phyloP scores from a whole-genome alignment of 2,888 invertebrate species.

The Alloplasta piceator region DNA sequence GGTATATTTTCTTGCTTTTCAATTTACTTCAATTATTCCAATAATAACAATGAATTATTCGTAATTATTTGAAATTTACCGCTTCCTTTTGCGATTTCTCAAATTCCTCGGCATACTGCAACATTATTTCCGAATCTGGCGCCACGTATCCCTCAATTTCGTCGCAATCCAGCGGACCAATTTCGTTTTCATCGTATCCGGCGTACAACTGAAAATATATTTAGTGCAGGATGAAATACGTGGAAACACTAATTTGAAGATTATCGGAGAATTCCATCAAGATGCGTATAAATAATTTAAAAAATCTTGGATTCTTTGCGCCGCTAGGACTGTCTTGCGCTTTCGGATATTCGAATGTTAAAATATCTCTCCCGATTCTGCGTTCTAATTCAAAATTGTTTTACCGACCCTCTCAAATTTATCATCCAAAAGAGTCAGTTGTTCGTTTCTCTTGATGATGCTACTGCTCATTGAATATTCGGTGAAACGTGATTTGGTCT shows the following conservation, averaged over 20 bases:
- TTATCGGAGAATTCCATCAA: no score
- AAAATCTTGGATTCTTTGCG: no score
- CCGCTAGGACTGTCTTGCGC: no score
- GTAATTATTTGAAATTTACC: conserved; percentile 66
- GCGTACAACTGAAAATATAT: conserved; percentile 86
- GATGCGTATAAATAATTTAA: no score
- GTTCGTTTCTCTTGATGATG: conserved; percentile 93
- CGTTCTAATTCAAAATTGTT: neutral
- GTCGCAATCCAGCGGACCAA: conserved; percentile 95
- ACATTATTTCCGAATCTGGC: conserved; percentile 88
- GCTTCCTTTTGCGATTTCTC: conserved; percentile 85
- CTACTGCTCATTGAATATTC: conserved; percentile 97
- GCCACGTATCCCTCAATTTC: conserved; percentile 93
- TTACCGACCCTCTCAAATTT: conserved; percentile 92
- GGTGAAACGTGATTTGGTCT: conserved; percentile 94
- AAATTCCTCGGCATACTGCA: conserved; percentile 91
- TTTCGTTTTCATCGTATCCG: conserved; percentile 94
- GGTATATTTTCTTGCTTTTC: neutral
- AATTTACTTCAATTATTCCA: no score
- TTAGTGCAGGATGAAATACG: no score
- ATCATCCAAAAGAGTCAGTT: conserved; percentile 92
- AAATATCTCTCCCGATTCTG: no score
- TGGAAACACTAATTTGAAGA: no score
- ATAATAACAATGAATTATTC: no score
- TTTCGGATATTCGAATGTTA: no score